phyloP scores from a whole-genome alignment of 2,888 invertebrate species.

The Caenorhabditis angaria region DNA sequence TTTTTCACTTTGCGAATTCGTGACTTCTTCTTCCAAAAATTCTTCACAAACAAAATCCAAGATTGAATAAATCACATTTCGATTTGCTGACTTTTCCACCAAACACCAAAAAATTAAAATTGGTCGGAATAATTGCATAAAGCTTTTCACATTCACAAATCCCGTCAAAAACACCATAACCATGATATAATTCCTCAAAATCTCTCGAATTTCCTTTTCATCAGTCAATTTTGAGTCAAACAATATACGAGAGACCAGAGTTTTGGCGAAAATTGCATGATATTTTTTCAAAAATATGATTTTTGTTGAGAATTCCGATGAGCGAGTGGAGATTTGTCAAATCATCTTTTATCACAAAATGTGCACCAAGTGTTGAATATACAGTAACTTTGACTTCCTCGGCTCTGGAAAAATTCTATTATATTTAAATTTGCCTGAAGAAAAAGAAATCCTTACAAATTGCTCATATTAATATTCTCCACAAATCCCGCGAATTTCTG shows the following conservation, averaged over 20 bases:
- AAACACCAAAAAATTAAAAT: constrained; percentile 20
- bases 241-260: constrained; percentile 15
- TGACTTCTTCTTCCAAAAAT: not conserved
- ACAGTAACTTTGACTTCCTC: no score
- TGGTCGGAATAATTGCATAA: constrained; percentile 9
- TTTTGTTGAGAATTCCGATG: no score
- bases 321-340: no score
- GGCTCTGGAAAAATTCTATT: no score
- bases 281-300: constrained; percentile 9
- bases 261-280: constrained; percentile 13
- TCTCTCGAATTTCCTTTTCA: constrained; percentile 16
- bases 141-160: constrained; percentile 7
- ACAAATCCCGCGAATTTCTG: no score
- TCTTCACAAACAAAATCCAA: constrained; percentile 13
- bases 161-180: not conserved
- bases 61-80: not conserved
- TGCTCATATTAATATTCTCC: no score
- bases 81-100: constrained; percentile 9
- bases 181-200: not conserved
- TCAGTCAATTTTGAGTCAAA: constrained; percentile 8
- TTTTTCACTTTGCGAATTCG: constrained; percentile 1
- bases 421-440: no score
- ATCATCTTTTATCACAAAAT: no score
- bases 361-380: no score
- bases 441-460: no score